Percentiles rank a stretch among this genome's conserved stretches.
Evolutionary conservation across 1,140 invertebrate species (phyloP).

Genomic region (Nylanderia fulva): DNA sequence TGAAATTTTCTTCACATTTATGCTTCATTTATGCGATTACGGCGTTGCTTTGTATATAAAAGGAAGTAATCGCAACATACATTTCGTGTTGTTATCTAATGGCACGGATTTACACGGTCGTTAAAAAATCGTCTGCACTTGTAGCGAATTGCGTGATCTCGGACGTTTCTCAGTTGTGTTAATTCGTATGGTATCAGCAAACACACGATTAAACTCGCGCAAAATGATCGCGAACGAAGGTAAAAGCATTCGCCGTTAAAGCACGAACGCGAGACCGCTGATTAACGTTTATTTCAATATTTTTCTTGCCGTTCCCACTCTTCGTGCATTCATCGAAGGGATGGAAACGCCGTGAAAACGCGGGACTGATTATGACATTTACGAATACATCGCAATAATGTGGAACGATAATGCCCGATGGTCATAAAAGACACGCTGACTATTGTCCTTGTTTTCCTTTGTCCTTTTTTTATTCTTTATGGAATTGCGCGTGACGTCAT

Average conservation of each 20-base stretch:
- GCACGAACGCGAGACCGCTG: constrained; percentile 39
- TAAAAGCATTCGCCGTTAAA: constrained; percentile 61
- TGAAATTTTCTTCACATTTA: constrained; percentile 40
- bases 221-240: constrained; percentile 66
- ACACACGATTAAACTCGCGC: constrained; percentile 69
- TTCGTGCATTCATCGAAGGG: not conserved
- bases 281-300: constrained; percentile 69
- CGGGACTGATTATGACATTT: constrained; percentile 64
- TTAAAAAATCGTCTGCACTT: constrained; percentile 9
- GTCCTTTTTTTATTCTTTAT: constrained; percentile 5
- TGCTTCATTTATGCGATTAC: constrained; percentile 43
- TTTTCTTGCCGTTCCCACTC: constrained; percentile 53
- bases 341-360: constrained; percentile 10
- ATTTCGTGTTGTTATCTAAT: constrained; percentile 16
- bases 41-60: constrained; percentile 1
- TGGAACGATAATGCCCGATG: constrained; percentile 47
- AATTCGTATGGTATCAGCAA: constrained; percentile 55
- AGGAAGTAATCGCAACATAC: constrained; percentile 22
- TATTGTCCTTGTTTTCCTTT: constrained; percentile 37
- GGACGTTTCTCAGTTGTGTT: not conserved
- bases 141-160: constrained; percentile 9
- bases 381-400: constrained; percentile 59
- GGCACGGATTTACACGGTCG: constrained; percentile 23
- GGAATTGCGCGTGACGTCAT: constrained; percentile 24
- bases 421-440: constrained; percentile 54